Base-by-base conservation (phyloP, 2,797 vertebrate species). In the Falco cherrug region DNA sequence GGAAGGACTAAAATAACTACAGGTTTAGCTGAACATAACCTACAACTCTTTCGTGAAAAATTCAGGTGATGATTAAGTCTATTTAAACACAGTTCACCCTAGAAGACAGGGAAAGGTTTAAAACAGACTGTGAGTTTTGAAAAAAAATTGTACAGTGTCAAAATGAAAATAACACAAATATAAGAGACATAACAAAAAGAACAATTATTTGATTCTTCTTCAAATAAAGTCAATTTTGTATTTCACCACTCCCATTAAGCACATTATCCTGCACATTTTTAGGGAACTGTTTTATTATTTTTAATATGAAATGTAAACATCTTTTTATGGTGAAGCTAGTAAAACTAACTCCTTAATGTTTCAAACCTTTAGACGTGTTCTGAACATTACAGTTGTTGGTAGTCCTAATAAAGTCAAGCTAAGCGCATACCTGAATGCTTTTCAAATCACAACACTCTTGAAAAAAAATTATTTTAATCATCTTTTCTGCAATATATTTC, bases 271-370 rank as follows among this genome's bases (percentile, higher is more conserved):
- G 13, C 41, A 67, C 28, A 54, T 25, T 94, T 67, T 54, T 31
- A 92, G 22, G 33, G 67, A 89, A 89, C 60, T 37, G 13, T 57
- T 89, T 91, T 87, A 50, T 45, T 92, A 68, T 67, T 78, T 95
- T 95, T 90, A 78, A 91, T 51, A 65, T 78, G 25, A 94, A 96
- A 94, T 43, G 20, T 70, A 94, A 97, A 84, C 64, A 96, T 83
- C 29, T 75, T 84, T 92, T 90, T 67, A 89, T 59, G 82, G n/a
- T 89, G 84, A 93, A 74, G 53, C 84, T 56, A 87, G 43, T 90
- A 73, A 95, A 92, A 81, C 73, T 24, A 79, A 31, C 10, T 84
- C 79, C 78, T 70, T 76, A 28, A 82, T 95, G 86, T 89, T 77
- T 67, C 60, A 56, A 77, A 60, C 15, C n/a, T 87, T 84, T 74